These are phyloP conservation scores for Colossoma macropomum DNA, from an alignment of 2,113 vertebrate genomes.

Conservation along the genomic window DNA sequence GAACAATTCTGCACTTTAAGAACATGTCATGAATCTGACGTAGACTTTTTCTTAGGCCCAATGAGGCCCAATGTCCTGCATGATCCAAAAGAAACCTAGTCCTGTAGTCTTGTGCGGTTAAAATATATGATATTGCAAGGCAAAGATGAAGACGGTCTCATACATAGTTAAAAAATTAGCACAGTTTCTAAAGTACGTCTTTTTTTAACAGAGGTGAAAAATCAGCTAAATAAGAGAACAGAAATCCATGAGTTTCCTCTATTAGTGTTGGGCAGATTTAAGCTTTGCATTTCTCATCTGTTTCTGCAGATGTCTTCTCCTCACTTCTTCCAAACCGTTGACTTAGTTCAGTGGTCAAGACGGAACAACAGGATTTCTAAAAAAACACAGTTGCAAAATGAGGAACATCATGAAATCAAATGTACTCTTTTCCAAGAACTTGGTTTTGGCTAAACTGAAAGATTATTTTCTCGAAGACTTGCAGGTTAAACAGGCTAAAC, in stretches of 20 bases:
- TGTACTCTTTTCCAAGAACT: not conserved
- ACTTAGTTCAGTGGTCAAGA: constrained; percentile 82
- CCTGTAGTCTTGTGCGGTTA: not conserved
- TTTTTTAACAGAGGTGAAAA: not conserved
- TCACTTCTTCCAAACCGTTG: constrained; percentile 75
- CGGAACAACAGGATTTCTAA: constrained; percentile 87
- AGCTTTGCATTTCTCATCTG: constrained; percentile 78
- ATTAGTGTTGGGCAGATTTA: constrained; percentile 55
- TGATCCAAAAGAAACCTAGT: not conserved
- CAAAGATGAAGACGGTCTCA: not conserved
- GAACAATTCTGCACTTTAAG: too few species aligned
- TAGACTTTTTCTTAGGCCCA: too few species aligned
- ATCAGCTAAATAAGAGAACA: not conserved
- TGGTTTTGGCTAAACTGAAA: too few species aligned
- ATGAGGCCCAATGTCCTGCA: not conserved
- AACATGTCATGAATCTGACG: too few species aligned
- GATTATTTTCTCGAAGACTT: too few species aligned
- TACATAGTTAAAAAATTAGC: not conserved
- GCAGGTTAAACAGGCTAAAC: too few species aligned
- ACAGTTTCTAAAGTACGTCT: not conserved
- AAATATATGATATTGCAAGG: not conserved
- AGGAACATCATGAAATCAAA: not conserved
- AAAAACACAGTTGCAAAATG: not conserved
- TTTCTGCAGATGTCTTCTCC: constrained; percentile 68
- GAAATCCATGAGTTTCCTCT: not conserved